These are phyloP conservation scores for Agrotis puta DNA, from an alignment of 2,888 invertebrate genomes.

Conservation along the genomic window DNA sequence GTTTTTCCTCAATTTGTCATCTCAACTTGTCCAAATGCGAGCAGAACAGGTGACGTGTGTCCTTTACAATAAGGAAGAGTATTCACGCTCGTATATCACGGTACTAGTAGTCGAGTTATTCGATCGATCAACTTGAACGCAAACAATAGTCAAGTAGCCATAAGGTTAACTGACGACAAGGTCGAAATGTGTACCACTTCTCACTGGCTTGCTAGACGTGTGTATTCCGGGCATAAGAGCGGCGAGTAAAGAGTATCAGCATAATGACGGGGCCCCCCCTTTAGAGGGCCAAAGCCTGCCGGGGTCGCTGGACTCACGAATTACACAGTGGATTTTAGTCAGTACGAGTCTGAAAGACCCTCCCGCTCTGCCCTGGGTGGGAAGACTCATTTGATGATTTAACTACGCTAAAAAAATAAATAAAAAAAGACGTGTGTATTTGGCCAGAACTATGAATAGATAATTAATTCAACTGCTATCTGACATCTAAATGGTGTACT, in stretches of 20 bases:
- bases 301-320: too few relatives aligned
- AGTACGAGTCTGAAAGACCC: too few relatives aligned
- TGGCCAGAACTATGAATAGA: conserved; percentile 48
- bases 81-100: conserved; percentile 52
- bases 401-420: too few relatives aligned
- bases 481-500: too few relatives aligned
- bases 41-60: conserved; percentile 33
- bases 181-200: conserved; percentile 66
- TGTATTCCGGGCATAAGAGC: too few relatives aligned
- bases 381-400: too few relatives aligned
- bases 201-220: conserved; percentile 43
- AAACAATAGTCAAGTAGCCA: conserved; percentile 54
- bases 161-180: conserved; percentile 64
- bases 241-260: too few relatives aligned
- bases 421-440: conserved; percentile 47
- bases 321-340: too few relatives aligned
- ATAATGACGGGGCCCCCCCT: too few relatives aligned
- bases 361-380: too few relatives aligned
- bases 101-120: conserved; percentile 51
- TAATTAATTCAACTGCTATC: neutral
- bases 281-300: too few relatives aligned
- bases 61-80: conserved; percentile 61
- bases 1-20: conserved; percentile 48
- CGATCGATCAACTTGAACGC: conserved; percentile 66
- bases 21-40: conserved; percentile 29